These are phyloP conservation scores for Kradibia gibbosae DNA, from an alignment of 1,140 invertebrate genomes.

Conservation along the genomic window DNA sequence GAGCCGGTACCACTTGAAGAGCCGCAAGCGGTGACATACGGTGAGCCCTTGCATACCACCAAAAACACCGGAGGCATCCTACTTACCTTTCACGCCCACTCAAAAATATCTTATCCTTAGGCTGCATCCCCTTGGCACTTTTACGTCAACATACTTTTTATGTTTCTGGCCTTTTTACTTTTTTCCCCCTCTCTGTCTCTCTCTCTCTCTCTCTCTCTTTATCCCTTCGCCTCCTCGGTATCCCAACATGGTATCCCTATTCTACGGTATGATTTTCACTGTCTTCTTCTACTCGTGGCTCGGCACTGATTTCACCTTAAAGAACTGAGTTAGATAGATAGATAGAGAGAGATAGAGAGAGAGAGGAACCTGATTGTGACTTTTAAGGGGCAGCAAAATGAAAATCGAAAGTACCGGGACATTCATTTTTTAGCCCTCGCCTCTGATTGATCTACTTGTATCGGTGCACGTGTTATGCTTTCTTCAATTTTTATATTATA, in stretches of 20 bases:
- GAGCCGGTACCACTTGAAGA: constrained; percentile 54
- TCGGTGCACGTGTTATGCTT: too few relatives aligned
- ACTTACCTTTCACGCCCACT: constrained; percentile 57
- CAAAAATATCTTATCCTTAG: constrained; percentile 12
- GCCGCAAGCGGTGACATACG: constrained; percentile 43
- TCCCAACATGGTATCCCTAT: background rate
- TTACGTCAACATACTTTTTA: constrained; percentile 5
- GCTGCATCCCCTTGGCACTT: background rate
- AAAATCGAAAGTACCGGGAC: constrained; percentile 24
- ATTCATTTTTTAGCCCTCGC: background rate
- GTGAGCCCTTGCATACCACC: constrained; percentile 49
- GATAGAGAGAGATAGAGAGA: too few relatives aligned
- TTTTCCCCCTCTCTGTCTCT: background rate
- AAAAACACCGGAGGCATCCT: constrained; percentile 61
- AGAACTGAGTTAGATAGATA: too few relatives aligned
- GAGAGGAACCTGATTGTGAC: background rate
- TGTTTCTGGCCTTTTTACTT: too few relatives aligned
- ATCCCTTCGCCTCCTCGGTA: constrained; percentile 33
- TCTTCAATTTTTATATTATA: constrained; percentile 10
- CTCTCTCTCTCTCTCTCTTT: constrained; percentile 1
- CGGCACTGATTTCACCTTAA: background rate
- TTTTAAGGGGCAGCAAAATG: background rate
- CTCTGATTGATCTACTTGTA: constrained; percentile 29
- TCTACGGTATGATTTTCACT: background rate
- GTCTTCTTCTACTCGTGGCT: background rate